These are phyloP conservation scores for Barnardius zonarius DNA, from an alignment of 2,113 vertebrate species.

Conservation along the genomic window DNA sequence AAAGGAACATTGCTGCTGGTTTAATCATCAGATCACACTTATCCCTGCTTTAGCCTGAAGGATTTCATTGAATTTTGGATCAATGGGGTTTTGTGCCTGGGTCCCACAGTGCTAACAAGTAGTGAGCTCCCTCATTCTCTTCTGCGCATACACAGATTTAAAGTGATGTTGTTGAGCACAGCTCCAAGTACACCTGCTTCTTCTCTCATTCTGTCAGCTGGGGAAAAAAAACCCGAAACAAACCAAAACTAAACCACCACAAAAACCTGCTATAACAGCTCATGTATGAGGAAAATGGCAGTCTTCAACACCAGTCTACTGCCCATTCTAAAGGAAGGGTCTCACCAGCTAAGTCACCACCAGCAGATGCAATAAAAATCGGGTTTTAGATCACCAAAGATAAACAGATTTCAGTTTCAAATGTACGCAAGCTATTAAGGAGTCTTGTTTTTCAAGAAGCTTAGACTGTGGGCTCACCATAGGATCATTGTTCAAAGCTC, in stretches of 20 bases:
- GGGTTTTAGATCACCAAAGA: neutral
- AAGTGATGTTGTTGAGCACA: neutral
- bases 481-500: neutral
- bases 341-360: neutral
- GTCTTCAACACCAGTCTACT: neutral
- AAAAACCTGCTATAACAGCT: neutral
- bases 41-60: neutral
- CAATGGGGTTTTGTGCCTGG: neutral
- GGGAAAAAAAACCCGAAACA: neutral
- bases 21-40: conserved; percentile 14
- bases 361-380: neutral
- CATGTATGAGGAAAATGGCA: neutral
- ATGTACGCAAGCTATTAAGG: neutral
- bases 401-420: neutral
- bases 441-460: neutral
- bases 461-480: neutral
- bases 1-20: neutral
- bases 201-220: neutral
- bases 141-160: neutral
- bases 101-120: neutral
- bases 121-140: neutral
- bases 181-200: neutral
- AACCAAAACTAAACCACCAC: neutral
- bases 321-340: neutral
- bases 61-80: conserved; percentile 20